Evolutionary conservation across 2,113 vertebrate genomes (phyloP).

Genomic region (Nothoprocta pentlandii): DNA sequence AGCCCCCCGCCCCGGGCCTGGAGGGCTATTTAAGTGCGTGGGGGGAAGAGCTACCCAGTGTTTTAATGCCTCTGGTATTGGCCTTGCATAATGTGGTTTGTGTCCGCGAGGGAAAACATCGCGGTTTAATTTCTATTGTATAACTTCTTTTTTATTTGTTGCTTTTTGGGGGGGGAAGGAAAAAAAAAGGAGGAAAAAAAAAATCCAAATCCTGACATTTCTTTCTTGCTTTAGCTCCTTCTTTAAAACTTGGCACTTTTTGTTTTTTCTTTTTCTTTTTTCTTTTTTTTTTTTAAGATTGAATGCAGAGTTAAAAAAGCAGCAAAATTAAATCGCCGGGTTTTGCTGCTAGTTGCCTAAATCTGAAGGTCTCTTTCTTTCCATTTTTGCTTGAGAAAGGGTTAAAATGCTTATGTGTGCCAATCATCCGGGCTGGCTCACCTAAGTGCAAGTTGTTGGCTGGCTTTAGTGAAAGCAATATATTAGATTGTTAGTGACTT

Average conservation of each 20-base stretch:
- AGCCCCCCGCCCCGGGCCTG: fast-evolving
- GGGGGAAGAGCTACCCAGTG: background rate
- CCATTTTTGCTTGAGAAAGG: background rate
- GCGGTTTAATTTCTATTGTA: constrained; percentile 57
- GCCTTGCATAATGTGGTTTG: constrained; percentile 34
- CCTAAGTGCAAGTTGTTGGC: constrained; percentile 38
- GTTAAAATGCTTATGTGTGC: constrained; percentile 48
- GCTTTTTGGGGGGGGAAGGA: background rate
- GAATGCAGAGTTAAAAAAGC: background rate
- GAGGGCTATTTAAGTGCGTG: background rate
- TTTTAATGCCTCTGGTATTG: constrained; percentile 43
- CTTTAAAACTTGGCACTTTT: background rate
- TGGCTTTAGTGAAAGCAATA: constrained; percentile 60
- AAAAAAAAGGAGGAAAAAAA: background rate
- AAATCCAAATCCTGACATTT: background rate
- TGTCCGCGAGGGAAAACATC: constrained; percentile 12
- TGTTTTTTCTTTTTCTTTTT: background rate
- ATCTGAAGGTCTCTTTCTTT: background rate
- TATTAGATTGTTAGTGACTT: constrained; percentile 65
- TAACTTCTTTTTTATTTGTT: constrained; percentile 25
- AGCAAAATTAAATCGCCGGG: background rate
- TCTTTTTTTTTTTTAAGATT: background rate
- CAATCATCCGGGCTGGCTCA: constrained; percentile 35
- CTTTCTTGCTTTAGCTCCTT: background rate
- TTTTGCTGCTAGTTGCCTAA: background rate